Base-by-base conservation (phyloP, 2,113 vertebrate genomes). In the Ceratotherium simum region DNA sequence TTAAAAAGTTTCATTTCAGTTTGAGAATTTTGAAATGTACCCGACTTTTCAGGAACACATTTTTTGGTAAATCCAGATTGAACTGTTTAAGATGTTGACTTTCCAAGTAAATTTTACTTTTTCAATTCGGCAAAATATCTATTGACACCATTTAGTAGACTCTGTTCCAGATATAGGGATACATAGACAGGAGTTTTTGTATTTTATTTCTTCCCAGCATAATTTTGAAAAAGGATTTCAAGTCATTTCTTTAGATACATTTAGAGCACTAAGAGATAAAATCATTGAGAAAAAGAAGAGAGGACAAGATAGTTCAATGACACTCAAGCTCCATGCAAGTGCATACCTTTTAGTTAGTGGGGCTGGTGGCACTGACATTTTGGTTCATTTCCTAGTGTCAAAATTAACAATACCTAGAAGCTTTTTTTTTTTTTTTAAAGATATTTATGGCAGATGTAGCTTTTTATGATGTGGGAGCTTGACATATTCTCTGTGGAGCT, bases 11-110 rank as follows among this genome's bases (percentile, higher is more conserved):
- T 92, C 25, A 54, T 92, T 97, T 85, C 1, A 25, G 4, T 88
- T 97, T 94, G 60, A 94, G 33, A 78, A 62, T 69, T 94, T 90
- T 87, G 42, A 90, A 97, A 75, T 51, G 8, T 75, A 51, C 56
- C 31, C 54, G 42, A 20, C 46, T 78, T 95, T 95, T 67, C 16
- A 90, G 42, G 23, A 87, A 46, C 67, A 90, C 29, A n/a, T 69
- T 25, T 88, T 86, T 76, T 65, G 46, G 29, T 78, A 89, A 82
- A 69, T 73, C 36, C 8, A 81, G 21, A 36, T 85, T n/a, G 33
- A 92, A 20, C 14, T 95, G 3, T 58, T 97, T 83, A 48, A 87
- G 36, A 75, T 87, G 25, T 6, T 96, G 10, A 85, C 23, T 86
- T 94, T 82, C 48, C 33, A 94, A 76, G 9, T 94, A 73, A 39